Percentiles rank a stretch among this genome's conserved stretches.
phyloP scores from a whole-genome alignment of 2,888 invertebrate species.

The Chrysopilus asiliformis region DNA sequence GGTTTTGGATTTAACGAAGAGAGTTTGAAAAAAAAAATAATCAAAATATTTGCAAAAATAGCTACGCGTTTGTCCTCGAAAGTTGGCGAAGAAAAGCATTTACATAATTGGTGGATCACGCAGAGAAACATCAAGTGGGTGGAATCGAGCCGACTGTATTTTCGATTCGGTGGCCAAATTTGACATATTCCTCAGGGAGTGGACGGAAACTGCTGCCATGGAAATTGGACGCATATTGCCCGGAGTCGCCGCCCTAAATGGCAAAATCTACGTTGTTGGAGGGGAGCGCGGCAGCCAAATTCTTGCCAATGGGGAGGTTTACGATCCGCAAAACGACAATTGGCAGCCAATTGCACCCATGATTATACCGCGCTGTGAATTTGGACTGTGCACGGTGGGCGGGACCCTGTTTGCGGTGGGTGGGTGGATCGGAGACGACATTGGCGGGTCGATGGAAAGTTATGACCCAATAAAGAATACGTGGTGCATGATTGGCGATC shows the following conservation, averaged over 20 bases:
- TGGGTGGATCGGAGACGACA: constrained; percentile 87
- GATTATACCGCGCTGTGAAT: constrained; percentile 78
- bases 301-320: constrained; percentile 74
- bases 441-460: constrained; percentile 76
- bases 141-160: constrained; percentile 70
- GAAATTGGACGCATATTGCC: constrained; percentile 75
- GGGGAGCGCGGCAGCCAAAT: constrained; percentile 86
- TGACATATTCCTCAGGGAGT: constrained; percentile 51
- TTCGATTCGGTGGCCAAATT: constrained; percentile 74
- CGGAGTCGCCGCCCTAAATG: constrained; percentile 71
- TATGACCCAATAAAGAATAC: constrained; percentile 67
- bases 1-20: too few relatives aligned
- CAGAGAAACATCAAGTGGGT: constrained; percentile 57
- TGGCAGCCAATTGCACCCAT: constrained; percentile 54
- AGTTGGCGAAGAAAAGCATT: constrained; percentile 75
- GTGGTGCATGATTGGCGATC: constrained; percentile 64
- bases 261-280: constrained; percentile 79
- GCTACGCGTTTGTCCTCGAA: constrained; percentile 61
- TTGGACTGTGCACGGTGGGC: constrained; percentile 73
- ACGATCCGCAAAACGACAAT: constrained; percentile 53
- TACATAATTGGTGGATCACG: constrained; percentile 82
- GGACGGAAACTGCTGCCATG: constrained; percentile 72
- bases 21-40: too few relatives aligned
- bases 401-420: constrained; percentile 78
- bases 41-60: too few relatives aligned